A percentile compares a stretch with the other conserved stretches of the same genome.
Conservation (phyloP, 2,888 invertebrate species). For the Clistopyga incitator region DNA sequence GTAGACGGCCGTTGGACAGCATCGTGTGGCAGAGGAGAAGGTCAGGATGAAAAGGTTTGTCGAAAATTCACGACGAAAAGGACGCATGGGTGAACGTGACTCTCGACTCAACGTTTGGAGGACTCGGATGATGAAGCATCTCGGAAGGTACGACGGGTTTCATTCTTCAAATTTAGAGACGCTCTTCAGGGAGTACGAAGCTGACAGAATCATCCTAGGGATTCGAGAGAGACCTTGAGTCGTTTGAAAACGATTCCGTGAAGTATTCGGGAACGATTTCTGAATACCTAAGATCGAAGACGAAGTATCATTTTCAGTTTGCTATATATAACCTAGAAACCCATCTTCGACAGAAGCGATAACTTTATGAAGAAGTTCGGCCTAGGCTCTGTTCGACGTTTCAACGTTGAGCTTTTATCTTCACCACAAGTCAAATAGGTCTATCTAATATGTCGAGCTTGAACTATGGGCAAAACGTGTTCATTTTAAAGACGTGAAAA, state of each 20-base stretch:
- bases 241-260: neutral
- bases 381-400: no score
- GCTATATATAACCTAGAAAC: neutral
- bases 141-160: neutral
- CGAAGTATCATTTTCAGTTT: neutral
- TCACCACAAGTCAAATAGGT: no score
- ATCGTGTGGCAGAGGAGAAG: conserved; percentile 15
- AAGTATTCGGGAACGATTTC: neutral
- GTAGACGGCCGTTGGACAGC: neutral
- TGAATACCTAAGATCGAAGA: neutral
- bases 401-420: no score
- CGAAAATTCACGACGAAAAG: conserved; percentile 8
- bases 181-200: neutral
- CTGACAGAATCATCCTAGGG: conserved; percentile 4
- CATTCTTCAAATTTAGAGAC: neutral
- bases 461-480: no score
- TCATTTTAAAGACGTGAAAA: no score
- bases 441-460: no score
- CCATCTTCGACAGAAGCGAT: neutral
- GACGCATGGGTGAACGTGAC: conserved; percentile 14
- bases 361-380: neutral
- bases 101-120: conserved; percentile 9
- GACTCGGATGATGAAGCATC: conserved; percentile 6
- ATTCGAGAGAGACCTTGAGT: neutral
- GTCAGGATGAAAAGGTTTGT: conserved; percentile 25